Evolutionary conservation across 1,140 invertebrate species (phyloP).

Genomic region (Drosophila nigromelanica): DNA sequence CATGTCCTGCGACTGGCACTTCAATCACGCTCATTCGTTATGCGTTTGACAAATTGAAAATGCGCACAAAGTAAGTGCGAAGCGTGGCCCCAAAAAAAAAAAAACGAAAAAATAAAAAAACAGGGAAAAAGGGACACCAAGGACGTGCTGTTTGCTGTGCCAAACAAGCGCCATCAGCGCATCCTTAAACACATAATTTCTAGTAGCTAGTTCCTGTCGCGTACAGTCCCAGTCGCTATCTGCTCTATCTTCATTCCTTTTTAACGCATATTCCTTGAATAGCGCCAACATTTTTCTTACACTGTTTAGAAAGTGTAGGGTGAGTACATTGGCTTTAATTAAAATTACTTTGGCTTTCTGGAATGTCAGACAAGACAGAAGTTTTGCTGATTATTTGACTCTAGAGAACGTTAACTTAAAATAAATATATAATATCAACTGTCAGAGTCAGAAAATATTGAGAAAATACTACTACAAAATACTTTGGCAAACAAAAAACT

Average conservation of each 20-base stretch:
- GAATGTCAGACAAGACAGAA: too few relatives aligned
- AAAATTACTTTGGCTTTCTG: too few relatives aligned
- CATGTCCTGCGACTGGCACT: slow-evolving; percentile 55
- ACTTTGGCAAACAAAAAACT: too few relatives aligned
- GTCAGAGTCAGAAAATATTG: too few relatives aligned
- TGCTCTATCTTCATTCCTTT: background rate
- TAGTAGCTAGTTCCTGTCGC: slow-evolving; percentile 10
- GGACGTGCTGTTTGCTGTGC: slow-evolving; percentile 41
- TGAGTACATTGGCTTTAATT: too few relatives aligned
- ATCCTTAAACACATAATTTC: slow-evolving; percentile 59
- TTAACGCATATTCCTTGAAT: background rate
- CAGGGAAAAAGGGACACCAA: background rate
- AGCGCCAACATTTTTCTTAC: background rate
- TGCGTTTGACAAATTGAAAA: slow-evolving; percentile 80
- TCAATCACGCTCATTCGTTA: slow-evolving; percentile 76
- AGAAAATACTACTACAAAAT: too few relatives aligned
- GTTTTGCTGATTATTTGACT: too few relatives aligned
- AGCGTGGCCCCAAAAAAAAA: slow-evolving; percentile 19
- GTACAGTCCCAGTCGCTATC: slow-evolving; percentile 14
- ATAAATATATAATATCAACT: too few relatives aligned
- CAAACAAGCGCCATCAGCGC: slow-evolving; percentile 54
- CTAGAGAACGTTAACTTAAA: too few relatives aligned
- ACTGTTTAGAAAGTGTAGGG: too few relatives aligned
- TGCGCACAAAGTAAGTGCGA: slow-evolving; percentile 64
- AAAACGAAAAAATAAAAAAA: background rate